These are phyloP conservation scores for Enteromius argenteus DNA, from an alignment of 2,797 vertebrate species.

Conservation along the genomic window DNA sequence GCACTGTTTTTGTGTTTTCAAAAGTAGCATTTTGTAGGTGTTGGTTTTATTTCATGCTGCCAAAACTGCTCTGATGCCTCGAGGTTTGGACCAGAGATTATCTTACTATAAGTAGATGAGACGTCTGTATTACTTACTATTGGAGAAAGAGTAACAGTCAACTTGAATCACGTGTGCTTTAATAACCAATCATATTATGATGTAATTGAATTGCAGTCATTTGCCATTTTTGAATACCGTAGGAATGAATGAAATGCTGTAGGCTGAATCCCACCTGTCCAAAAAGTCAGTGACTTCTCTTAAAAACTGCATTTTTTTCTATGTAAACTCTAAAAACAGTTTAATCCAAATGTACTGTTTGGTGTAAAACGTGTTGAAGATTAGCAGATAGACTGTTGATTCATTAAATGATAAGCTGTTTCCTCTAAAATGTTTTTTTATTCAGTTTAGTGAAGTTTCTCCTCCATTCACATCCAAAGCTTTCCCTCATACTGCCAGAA, in stretches of 20 bases:
- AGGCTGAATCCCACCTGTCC: neutral
- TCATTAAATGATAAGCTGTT: neutral
- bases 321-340: neutral
- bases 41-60: neutral
- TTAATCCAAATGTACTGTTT: neutral
- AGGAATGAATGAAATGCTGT: neutral
- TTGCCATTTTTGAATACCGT: neutral
- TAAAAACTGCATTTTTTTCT: neutral
- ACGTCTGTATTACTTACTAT: neutral
- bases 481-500: neutral
- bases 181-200: neutral
- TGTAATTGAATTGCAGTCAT: neutral
- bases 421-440: neutral
- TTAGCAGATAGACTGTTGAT: neutral
- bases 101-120: neutral
- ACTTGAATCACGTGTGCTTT: neutral
- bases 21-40: neutral
- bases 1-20: neutral
- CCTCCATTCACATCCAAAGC: neutral
- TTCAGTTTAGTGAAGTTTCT: neutral
- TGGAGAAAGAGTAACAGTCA: neutral
- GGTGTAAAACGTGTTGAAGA: neutral
- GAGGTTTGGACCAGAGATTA: neutral
- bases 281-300: neutral
- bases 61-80: neutral